phyloP scores from a whole-genome alignment of 2,888 invertebrate genomes.

The Leptura quadrifasciata region DNA sequence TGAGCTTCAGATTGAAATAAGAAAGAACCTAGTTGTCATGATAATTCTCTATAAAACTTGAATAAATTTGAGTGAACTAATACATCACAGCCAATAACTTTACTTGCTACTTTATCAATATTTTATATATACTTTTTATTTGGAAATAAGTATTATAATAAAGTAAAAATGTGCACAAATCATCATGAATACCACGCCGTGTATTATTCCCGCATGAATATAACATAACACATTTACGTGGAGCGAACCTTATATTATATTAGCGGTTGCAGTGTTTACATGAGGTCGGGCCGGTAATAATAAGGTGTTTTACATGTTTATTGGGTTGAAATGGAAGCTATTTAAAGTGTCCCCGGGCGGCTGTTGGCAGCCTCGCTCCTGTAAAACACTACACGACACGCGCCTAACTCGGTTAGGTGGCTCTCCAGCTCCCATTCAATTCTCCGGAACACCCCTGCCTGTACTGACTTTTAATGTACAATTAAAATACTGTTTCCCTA shows the following conservation, averaged over 20 bases:
- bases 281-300: constrained; percentile 67
- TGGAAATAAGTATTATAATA: no score
- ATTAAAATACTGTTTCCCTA: constrained; percentile 72
- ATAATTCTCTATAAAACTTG: no score
- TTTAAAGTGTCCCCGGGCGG: constrained; percentile 73
- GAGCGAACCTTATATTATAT: constrained; percentile 44
- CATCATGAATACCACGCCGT: not conserved
- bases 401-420: constrained; percentile 64
- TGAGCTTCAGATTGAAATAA: no score
- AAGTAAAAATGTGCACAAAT: not conserved
- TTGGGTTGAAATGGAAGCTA: constrained; percentile 74
- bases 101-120: no score
- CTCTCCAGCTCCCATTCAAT: constrained; percentile 27
- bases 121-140: no score
- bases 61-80: no score
- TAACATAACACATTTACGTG: constrained; percentile 25
- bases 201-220: constrained; percentile 16
- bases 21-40: no score
- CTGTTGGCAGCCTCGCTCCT: constrained; percentile 53
- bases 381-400: constrained; percentile 61
- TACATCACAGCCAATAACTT: no score
- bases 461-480: constrained; percentile 71
- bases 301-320: constrained; percentile 75
- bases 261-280: constrained; percentile 58
- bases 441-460: constrained; percentile 49